These are phyloP conservation scores for Serinus canaria DNA, from an alignment of 2,113 vertebrate species.

Conservation along the genomic window DNA sequence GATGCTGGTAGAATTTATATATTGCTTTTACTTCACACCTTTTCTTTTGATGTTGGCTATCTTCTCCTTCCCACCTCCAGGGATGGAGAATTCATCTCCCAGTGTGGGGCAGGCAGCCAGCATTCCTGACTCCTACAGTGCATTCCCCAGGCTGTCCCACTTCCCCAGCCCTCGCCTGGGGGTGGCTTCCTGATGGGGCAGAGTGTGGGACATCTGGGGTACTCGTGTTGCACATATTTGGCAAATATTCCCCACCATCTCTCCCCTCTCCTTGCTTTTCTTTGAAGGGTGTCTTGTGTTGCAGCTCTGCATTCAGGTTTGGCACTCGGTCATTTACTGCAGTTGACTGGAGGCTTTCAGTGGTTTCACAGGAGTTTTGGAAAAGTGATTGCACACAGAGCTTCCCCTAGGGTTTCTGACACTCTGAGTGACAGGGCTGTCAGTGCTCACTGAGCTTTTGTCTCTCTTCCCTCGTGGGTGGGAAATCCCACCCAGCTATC, in stretches of 20 bases:
- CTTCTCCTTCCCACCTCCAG: neutral
- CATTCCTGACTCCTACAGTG: constrained; percentile 26
- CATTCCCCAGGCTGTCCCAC: neutral
- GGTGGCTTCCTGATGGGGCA: constrained; percentile 37
- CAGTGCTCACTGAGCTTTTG: constrained; percentile 24
- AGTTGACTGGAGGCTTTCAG: constrained; percentile 2
- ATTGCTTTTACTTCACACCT: neutral
- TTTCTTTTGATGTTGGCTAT: neutral
- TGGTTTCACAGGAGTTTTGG: neutral
- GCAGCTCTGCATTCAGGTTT: neutral
- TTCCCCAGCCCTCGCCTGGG: neutral
- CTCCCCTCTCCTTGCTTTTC: neutral
- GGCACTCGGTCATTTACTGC: neutral
- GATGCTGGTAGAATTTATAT: neutral
- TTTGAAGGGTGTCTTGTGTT: neutral
- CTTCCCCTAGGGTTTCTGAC: neutral
- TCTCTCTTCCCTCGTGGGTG: neutral
- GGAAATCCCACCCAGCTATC: constrained; percentile 36
- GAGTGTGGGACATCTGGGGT: neutral
- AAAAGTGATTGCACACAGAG: neutral
- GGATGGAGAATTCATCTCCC: constrained; percentile 6
- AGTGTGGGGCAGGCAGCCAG: neutral
- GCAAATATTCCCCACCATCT: neutral
- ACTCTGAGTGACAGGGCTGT: neutral
- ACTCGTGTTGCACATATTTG: neutral